A percentile compares a stretch with the other conserved stretches of the same genome.
Evolutionary conservation across 1,140 invertebrate species (phyloP).

Genomic region (Macrobrachium nipponense): DNA sequence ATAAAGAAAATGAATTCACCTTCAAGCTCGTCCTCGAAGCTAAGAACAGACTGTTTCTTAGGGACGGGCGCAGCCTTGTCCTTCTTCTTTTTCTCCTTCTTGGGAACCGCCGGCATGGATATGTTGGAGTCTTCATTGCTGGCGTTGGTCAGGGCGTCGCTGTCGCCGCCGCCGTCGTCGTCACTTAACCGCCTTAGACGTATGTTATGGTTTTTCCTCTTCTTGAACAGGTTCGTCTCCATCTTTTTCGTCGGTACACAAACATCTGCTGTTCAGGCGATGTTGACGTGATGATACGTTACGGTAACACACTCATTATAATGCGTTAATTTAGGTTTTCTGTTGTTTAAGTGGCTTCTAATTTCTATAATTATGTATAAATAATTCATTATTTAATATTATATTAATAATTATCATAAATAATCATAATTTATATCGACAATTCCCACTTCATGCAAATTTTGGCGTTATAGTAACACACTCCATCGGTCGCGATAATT

Average conservation of each 20-base stretch:
- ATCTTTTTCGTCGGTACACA: background rate
- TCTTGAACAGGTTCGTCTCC: too few species aligned
- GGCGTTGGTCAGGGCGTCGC: constrained; percentile 3
- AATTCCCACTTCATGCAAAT: too few species aligned
- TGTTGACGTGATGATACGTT: background rate
- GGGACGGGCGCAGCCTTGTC: constrained; percentile 28
- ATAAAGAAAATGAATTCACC: constrained; percentile 4
- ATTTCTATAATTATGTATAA: too few species aligned
- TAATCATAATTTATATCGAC: too few species aligned
- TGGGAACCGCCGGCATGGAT: background rate
- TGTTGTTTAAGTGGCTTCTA: too few species aligned
- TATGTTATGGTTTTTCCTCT: too few species aligned
- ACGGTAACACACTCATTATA: too few species aligned
- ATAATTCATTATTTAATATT: too few species aligned
- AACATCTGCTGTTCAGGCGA: background rate
- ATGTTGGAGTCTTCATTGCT: constrained; percentile 36
- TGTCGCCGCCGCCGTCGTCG: constrained; percentile 37
- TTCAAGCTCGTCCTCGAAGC: constrained; percentile 56
- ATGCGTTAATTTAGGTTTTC: too few species aligned
- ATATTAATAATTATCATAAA: too few species aligned
- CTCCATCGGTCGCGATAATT: too few species aligned
- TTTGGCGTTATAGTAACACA: too few species aligned
- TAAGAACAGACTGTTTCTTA: constrained; percentile 54
- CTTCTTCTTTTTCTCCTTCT: constrained; percentile 48
- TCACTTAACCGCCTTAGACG: background rate